Percentiles rank a stretch among this genome's conserved stretches.
Evolutionary conservation across 1,140 invertebrate genomes (phyloP).

Genomic region (Microvelia longipes): DNA sequence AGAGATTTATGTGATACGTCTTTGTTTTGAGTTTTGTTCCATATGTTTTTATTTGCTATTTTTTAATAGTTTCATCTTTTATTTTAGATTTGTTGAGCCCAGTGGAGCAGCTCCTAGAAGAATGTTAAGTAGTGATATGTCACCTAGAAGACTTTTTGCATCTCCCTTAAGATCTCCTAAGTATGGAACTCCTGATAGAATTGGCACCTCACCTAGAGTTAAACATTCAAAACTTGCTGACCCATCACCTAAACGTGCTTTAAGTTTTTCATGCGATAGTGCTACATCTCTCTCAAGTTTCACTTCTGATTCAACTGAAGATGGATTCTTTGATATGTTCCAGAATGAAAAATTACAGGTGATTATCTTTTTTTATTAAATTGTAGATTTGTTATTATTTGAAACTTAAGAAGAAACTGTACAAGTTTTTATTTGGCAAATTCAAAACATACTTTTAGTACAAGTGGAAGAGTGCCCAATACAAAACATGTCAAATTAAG

Average conservation of each 20-base stretch:
- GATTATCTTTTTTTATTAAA: not conserved
- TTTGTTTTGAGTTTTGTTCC: too few relatives aligned
- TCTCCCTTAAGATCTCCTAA: not conserved
- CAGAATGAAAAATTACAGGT: not conserved
- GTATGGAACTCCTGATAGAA: not conserved
- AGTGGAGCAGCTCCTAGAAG: slow-evolving; percentile 34
- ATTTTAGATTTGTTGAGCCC: slow-evolving; percentile 36
- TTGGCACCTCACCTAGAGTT: not conserved
- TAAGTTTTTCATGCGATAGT: slow-evolving; percentile 12
- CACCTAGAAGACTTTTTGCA: slow-evolving; percentile 21
- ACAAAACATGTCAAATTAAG: too few relatives aligned
- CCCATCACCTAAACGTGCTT: slow-evolving; percentile 30
- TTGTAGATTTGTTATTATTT: not conserved
- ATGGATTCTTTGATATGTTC: slow-evolving; percentile 51
- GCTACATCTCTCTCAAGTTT: slow-evolving; percentile 30
- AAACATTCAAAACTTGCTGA: not conserved
- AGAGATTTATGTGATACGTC: too few relatives aligned
- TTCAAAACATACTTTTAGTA: too few relatives aligned
- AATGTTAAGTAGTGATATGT: slow-evolving; percentile 31
- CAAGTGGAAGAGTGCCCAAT: too few relatives aligned
- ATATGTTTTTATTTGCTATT: too few relatives aligned
- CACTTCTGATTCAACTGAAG: slow-evolving; percentile 42
- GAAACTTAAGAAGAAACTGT: too few relatives aligned
- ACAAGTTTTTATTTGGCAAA: too few relatives aligned
- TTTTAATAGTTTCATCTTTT: not conserved